Evolutionary conservation across 2,888 invertebrate species (phyloP).

Genomic region (Leptinotarsa juncta): DNA sequence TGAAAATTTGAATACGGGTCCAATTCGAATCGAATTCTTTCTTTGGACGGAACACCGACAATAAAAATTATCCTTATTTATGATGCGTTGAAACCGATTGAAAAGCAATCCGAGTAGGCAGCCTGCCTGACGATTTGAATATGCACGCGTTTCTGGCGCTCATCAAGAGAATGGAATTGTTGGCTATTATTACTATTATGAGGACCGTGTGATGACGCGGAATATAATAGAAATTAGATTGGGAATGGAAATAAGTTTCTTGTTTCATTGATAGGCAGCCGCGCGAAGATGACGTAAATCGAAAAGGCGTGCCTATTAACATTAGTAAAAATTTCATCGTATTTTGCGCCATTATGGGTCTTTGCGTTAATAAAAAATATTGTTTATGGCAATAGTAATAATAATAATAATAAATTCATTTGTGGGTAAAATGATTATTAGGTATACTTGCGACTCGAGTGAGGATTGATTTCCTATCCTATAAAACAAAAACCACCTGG

Average conservation of each 20-base stretch:
- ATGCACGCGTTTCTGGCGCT: constrained; percentile 32
- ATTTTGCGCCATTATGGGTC: no score
- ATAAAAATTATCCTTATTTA: constrained; percentile 40
- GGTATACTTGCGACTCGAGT: no score
- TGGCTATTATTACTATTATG: constrained; percentile 4
- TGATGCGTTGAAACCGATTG: constrained; percentile 43
- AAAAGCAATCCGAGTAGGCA: constrained; percentile 50
- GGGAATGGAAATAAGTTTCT: background rate
- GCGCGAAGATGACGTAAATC: no score
- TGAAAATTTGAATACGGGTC: constrained; percentile 26
- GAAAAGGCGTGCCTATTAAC: no score
- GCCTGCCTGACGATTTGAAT: constrained; percentile 32
- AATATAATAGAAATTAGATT: constrained; percentile 1
- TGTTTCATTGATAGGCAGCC: background rate
- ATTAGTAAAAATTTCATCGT: no score
- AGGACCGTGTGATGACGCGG: background rate
- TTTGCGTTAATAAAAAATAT: no score
- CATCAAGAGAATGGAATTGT: constrained; percentile 19
- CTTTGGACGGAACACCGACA: constrained; percentile 24
- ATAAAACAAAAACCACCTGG: no score
- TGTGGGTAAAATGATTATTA: no score
- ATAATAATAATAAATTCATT: no score
- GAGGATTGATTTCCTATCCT: no score
- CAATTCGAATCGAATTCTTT: constrained; percentile 30
- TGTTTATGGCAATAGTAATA: no score